phyloP scores from a whole-genome alignment of 2,113 vertebrate species.

The Cynopterus brachyotis region DNA sequence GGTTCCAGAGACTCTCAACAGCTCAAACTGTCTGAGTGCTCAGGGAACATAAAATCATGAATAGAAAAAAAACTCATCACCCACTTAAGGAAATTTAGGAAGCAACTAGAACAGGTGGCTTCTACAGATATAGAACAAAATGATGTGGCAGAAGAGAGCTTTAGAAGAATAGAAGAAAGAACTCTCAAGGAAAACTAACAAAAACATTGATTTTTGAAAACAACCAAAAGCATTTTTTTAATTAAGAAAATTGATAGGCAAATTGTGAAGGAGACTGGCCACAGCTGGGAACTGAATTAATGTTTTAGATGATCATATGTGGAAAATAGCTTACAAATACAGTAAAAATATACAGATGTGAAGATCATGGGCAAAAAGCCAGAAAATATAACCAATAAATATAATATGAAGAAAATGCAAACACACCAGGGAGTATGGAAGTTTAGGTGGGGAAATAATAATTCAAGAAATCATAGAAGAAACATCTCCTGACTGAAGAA shows the following conservation, averaged over 20 bases:
- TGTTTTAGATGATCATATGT: background rate
- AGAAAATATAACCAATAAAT: background rate
- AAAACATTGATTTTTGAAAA: slow-evolving; percentile 37
- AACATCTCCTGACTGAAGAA: background rate
- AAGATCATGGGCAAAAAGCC: background rate
- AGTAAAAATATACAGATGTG: background rate
- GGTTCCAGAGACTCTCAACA: background rate
- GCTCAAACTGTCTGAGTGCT: background rate
- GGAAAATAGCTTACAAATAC: background rate
- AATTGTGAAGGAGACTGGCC: background rate
- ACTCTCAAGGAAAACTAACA: slow-evolving; percentile 13
- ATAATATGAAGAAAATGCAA: background rate
- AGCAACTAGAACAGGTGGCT: slow-evolving; percentile 50
- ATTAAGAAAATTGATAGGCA: background rate
- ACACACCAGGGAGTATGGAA: background rate
- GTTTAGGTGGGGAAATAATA: background rate
- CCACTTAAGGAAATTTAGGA: slow-evolving; percentile 31
- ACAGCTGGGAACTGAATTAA: background rate
- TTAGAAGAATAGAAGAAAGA: background rate
- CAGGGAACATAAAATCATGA: background rate
- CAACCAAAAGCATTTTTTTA: background rate
- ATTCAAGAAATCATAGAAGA: slow-evolving; percentile 12
- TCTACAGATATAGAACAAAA: slow-evolving; percentile 41
- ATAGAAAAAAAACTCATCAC: slow-evolving; percentile 19
- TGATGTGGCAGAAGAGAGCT: slow-evolving; percentile 5